Conservation (phyloP, 2,888 invertebrate genomes). For the Eupithecia abbreviata region DNA sequence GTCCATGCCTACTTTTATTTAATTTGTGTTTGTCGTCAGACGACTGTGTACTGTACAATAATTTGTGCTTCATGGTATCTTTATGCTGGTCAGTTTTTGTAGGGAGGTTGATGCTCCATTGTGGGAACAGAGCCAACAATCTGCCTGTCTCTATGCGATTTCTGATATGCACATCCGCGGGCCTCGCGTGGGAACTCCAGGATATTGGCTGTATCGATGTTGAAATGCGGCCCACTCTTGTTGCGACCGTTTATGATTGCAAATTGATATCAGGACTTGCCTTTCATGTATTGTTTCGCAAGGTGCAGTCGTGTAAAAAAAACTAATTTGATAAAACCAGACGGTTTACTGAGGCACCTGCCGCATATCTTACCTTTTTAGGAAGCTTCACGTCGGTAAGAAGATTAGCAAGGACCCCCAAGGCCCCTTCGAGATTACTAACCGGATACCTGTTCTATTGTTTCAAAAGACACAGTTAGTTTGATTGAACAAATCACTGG, state of each 20-base stretch:
- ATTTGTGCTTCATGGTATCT: not conserved
- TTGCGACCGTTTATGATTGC: slow-evolving; percentile 27
- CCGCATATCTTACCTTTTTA: slow-evolving; percentile 2
- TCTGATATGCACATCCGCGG: slow-evolving; percentile 62
- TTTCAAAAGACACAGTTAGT: slow-evolving; percentile 16
- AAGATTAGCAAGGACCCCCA: slow-evolving; percentile 3
- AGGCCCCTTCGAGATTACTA: not conserved
- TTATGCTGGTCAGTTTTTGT: slow-evolving; percentile 8
- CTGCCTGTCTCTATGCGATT: slow-evolving; percentile 31
- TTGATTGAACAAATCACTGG: slow-evolving; percentile 17
- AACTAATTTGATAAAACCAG: not conserved
- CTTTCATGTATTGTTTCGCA: not conserved
- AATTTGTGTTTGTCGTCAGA: slow-evolving; percentile 8
- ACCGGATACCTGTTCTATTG: slow-evolving; percentile 16
- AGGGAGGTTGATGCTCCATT: slow-evolving; percentile 28
- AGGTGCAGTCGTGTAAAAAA: slow-evolving; percentile 3
- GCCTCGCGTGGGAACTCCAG: slow-evolving; percentile 61
- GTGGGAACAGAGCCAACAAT: slow-evolving; percentile 35
- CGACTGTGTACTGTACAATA: not conserved
- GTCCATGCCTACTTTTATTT: slow-evolving; percentile 11
- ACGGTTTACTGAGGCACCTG: slow-evolving; percentile 4
- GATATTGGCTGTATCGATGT: slow-evolving; percentile 56
- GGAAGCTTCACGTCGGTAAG: not conserved
- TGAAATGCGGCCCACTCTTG: slow-evolving; percentile 40
- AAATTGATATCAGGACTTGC: slow-evolving; percentile 21